Base-by-base conservation (phyloP, 2,113 vertebrate species). In the Parotia lawesii region DNA sequence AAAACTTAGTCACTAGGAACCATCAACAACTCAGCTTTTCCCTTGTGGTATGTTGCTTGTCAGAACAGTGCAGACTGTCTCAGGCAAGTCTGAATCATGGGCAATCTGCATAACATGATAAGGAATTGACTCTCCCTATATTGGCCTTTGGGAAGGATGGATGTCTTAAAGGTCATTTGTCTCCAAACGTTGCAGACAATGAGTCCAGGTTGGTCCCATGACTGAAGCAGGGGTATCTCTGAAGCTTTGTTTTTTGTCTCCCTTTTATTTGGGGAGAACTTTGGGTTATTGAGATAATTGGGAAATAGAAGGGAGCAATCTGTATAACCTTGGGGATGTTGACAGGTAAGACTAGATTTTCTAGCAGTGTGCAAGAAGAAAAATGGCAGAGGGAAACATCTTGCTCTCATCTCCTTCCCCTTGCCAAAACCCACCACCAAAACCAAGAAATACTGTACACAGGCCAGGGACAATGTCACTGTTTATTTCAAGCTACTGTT, bases 401-500 rank as follows among this genome's bases (percentile, higher is more conserved):
- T 76, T 94, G 56, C 33, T 91, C 35, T 88, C 23, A 48, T 62
- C 37, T 90, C 19, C 23, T 27, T 77, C 33, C 17, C 20, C 13
- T 89, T 88, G 70, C 54, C 81, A 85, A 88, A 90, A 56, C 15
- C 54, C 48, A 87, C 64, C 58, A 90, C 79, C 56, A 91, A 90
- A 90, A 45, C 74, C 28, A 69, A 85, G 60, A 79, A 88, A 88
- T 75, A 83, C 21, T 72, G 33, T 72, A 67, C 40, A 37, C 9
- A 69, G 33, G 45, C 50, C 77, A 87, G 65, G 60, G 71, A 66
- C 33, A 64, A 79, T 57, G 47, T 64, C 33, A 57, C 53, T 88
- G n/a, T 88, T 95, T 92, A 71, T 94, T 96, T 94, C 92, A 91
- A 91, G 87, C 85, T 90, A 85, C 79, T 77, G 80, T 91, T 93